phyloP scores from a whole-genome alignment of 2,113 vertebrate genomes.

The Corythoichthys haematopterus region DNA sequence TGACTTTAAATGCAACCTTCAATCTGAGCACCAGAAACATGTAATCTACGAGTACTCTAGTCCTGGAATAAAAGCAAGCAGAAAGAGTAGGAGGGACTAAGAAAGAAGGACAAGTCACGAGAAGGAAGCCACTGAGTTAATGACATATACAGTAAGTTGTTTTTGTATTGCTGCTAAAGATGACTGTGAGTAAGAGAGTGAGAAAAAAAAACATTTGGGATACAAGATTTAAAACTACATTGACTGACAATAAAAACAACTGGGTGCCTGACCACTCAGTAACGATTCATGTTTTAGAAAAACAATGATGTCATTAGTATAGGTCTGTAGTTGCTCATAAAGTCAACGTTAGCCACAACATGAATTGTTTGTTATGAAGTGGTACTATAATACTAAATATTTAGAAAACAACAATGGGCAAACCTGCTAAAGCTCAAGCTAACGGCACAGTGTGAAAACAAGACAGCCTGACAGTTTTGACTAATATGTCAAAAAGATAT shows the following conservation, averaged over 20 bases:
- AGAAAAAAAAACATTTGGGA: not conserved
- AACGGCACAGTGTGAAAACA: too few species aligned
- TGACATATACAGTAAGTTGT: constrained; percentile 16
- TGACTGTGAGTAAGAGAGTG: constrained; percentile 13
- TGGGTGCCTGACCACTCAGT: not conserved
- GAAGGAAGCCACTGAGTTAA: constrained; percentile 17
- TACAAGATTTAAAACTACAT: not conserved
- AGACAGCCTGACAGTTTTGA: too few species aligned
- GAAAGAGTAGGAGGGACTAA: constrained; percentile 5
- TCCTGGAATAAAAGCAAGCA: constrained; percentile 66
- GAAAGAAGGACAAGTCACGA: constrained; percentile 25
- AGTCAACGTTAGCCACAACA: too few species aligned
- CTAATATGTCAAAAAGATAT: too few species aligned
- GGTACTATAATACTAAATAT: not conserved
- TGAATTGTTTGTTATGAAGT: too few species aligned
- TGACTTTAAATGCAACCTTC: constrained; percentile 59
- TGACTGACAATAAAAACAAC: not conserved
- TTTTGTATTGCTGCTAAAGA: constrained; percentile 22
- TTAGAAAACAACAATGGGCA: not conserved
- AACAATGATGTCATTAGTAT: not conserved
- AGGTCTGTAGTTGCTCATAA: too few species aligned
- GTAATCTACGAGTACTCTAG: constrained; percentile 45
- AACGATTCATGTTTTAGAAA: not conserved
- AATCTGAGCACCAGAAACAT: constrained; percentile 43
- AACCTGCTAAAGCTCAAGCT: too few species aligned